Conservation (phyloP, 2,888 invertebrate genomes). For the Mantis religiosa region DNA sequence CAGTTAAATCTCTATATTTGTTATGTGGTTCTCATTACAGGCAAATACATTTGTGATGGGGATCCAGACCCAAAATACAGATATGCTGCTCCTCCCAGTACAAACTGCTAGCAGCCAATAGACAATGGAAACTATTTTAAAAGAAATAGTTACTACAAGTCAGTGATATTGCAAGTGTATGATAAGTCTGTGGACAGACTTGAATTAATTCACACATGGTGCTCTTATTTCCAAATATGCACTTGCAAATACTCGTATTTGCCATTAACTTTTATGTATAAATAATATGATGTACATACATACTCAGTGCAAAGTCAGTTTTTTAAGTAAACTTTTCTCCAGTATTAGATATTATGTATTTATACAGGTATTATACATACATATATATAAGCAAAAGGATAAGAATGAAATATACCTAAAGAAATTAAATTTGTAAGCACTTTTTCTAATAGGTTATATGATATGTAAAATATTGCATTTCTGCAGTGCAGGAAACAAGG, state of each 20-base stretch:
- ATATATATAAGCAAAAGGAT: background rate
- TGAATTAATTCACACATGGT: background rate
- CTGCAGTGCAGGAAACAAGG: constrained; percentile 3
- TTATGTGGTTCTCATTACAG: constrained; percentile 42
- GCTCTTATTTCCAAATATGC: background rate
- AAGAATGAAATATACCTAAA: background rate
- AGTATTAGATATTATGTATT: constrained; percentile 8
- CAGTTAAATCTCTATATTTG: too few species aligned
- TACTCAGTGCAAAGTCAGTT: constrained; percentile 1
- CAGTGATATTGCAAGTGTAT: background rate
- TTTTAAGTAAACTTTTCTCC: background rate
- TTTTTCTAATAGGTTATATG: background rate
- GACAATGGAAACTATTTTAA: background rate
- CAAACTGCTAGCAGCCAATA: constrained; percentile 29
- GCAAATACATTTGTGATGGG: constrained; percentile 81
- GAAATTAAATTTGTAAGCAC: background rate
- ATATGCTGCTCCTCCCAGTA: constrained; percentile 47
- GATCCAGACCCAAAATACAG: constrained; percentile 53
- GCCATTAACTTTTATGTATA: background rate
- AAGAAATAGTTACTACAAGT: background rate
- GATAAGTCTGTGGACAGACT: background rate
- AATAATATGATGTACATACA: background rate
- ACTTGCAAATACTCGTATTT: background rate
- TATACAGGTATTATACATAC: background rate
- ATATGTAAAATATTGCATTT: background rate